phyloP scores from a whole-genome alignment of 2,797 vertebrate genomes.

The Urosaurus nigricauda region DNA sequence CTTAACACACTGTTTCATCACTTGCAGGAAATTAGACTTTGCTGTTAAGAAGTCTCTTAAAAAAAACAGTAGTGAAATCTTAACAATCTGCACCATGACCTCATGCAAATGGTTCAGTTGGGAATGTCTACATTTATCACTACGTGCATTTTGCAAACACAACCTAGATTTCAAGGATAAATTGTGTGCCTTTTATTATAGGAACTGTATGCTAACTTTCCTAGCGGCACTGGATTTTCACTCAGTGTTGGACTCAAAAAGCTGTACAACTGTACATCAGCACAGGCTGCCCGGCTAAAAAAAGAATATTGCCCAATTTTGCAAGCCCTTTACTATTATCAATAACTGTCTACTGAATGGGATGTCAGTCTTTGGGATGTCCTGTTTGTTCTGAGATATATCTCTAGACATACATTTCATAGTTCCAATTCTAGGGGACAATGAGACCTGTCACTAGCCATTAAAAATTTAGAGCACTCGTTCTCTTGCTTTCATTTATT shows the following conservation, averaged over 20 bases:
- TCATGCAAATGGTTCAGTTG: constrained; percentile 55
- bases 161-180: constrained; percentile 38
- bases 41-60: constrained; percentile 55
- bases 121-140: constrained; percentile 65
- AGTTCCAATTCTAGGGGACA: background rate
- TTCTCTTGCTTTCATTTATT: background rate
- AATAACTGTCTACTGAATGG: background rate
- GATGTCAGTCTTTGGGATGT: background rate
- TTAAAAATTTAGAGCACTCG: background rate
- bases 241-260: background rate
- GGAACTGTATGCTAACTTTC: background rate
- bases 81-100: constrained; percentile 55
- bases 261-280: no score
- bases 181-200: background rate
- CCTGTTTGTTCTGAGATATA: background rate
- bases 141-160: constrained; percentile 67
- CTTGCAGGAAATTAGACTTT: constrained; percentile 48
- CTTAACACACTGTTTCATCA: constrained; percentile 55
- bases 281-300: background rate
- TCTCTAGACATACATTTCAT: background rate
- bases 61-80: constrained; percentile 67
- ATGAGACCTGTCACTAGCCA: background rate
- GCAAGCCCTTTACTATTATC: background rate
- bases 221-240: background rate
- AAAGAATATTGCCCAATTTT: background rate